A percentile compares a stretch with the other conserved stretches of the same genome.
Conservation (phyloP, 2,888 invertebrate genomes). For the Gnatocerus cornutus region DNA sequence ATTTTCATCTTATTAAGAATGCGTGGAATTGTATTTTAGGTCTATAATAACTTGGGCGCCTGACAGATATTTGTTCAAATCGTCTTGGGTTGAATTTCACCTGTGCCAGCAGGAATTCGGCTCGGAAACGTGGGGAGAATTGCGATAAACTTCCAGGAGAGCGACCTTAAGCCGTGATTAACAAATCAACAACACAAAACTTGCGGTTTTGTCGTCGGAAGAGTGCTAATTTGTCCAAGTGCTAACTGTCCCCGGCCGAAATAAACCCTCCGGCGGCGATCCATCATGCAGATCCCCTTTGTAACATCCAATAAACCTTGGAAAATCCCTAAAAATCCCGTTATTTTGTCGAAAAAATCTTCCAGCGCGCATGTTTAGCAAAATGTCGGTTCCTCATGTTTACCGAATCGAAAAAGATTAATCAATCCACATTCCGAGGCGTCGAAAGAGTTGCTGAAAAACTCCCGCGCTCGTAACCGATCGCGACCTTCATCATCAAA, state of each 20-base stretch:
- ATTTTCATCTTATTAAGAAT: conserved; percentile 68
- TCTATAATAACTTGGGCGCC: conserved; percentile 62
- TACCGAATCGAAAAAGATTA: conserved; percentile 30
- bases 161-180: not conserved
- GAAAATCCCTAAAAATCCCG: not conserved
- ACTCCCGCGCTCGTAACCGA: conserved; percentile 11
- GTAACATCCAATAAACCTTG: not conserved
- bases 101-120: conserved; percentile 41
- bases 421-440: conserved; percentile 13
- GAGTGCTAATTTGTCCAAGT: conserved; percentile 1
- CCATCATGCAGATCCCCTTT: conserved; percentile 2
- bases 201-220: too few relatives aligned
- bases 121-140: conserved; percentile 21
- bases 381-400: conserved; percentile 16
- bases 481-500: conserved; percentile 20
- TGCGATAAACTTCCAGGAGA: not conserved
- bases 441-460: conserved; percentile 10
- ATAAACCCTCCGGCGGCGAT: not conserved
- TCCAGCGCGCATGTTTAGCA: not conserved
- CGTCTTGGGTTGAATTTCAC: conserved; percentile 48
- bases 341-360: not conserved
- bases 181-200: not conserved
- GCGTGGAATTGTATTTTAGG: conserved; percentile 64
- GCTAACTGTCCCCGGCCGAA: not conserved
- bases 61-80: conserved; percentile 65